Evolutionary conservation across 2,113 vertebrate species (phyloP).

Genomic region (Crypturellus undulatus): DNA sequence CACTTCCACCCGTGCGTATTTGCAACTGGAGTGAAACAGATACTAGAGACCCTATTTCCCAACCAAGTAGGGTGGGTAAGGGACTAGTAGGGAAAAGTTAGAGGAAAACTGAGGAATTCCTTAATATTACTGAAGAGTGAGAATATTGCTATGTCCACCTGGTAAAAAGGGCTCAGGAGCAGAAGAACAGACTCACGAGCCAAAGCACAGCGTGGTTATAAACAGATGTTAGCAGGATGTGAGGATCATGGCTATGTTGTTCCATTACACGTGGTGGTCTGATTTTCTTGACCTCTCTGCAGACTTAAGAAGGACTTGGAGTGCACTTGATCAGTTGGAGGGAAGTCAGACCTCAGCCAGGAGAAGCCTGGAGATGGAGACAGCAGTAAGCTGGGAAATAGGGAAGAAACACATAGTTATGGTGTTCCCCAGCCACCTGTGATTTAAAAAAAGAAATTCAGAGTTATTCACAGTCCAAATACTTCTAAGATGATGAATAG

Average conservation of each 20-base stretch:
- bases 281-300: background rate
- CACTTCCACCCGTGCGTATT: fast-evolving
- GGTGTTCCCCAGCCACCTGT: background rate
- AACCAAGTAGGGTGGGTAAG: background rate
- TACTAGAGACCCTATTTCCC: too few relatives aligned
- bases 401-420: background rate
- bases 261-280: background rate
- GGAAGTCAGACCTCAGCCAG: background rate
- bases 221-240: background rate
- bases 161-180: background rate
- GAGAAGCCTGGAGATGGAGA: background rate
- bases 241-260: background rate
- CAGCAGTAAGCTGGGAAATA: background rate
- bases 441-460: background rate
- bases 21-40: background rate
- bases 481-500: background rate
- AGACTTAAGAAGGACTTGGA: background rate
- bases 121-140: background rate
- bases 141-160: background rate
- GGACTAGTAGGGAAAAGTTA: background rate
- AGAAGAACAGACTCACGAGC: background rate
- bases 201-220: background rate
- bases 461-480: background rate
- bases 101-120: background rate
- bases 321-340: background rate